Evolutionary conservation across 2,113 vertebrate genomes (phyloP).

Genomic region (Chamaea fasciata): DNA sequence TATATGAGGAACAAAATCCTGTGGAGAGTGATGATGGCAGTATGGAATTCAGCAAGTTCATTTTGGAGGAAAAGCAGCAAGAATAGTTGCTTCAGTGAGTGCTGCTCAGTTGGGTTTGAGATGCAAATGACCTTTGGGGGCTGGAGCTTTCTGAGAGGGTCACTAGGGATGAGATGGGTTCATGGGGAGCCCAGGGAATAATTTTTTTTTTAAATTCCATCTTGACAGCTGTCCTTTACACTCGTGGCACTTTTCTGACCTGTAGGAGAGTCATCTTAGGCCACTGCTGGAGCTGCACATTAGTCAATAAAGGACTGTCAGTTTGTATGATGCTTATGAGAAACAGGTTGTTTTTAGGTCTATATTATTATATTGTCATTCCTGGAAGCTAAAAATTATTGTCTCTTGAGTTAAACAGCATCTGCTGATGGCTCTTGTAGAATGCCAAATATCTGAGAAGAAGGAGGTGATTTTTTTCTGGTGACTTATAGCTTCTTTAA

Average conservation of each 20-base stretch:
- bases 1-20: not conserved
- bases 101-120: not conserved
- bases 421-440: not conserved
- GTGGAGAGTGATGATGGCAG: rapidly evolving
- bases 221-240: not conserved
- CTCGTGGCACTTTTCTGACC: not conserved
- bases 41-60: not conserved
- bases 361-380: not conserved
- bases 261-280: rapidly evolving
- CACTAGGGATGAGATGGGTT: rapidly evolving
- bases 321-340: not conserved
- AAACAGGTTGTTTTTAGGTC: not conserved
- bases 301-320: not conserved
- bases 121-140: not conserved
- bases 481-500: not conserved
- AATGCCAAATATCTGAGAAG: not conserved
- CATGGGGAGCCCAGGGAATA: not conserved
- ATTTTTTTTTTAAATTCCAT: not conserved
- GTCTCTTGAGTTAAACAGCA: not conserved
- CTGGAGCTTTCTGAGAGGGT: not conserved
- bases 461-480: not conserved
- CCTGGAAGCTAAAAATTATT: not conserved
- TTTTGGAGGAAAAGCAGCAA: not conserved
- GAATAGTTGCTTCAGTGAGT: not conserved
- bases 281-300: not conserved